phyloP scores from a whole-genome alignment of 2,113 vertebrate species.

The Crotalus horridus region DNA sequence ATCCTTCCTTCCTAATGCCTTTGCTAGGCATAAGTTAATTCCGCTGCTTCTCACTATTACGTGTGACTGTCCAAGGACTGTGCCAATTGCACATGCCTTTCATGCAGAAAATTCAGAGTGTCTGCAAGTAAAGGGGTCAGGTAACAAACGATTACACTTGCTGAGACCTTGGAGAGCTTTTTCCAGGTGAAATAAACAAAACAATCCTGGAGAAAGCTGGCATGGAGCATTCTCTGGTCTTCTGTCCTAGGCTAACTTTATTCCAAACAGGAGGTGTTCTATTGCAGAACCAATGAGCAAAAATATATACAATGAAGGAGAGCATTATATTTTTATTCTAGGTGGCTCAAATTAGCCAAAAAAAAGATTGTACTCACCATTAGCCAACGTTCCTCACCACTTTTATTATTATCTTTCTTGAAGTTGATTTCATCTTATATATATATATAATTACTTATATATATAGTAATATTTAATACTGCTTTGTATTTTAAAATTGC shows the following conservation, averaged over 20 bases:
- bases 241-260: not conserved
- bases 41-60: not conserved
- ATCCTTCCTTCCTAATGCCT: not conserved
- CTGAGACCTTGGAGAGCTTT: not conserved
- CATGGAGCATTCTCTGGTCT: not conserved
- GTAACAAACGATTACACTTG: not conserved
- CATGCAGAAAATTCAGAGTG: not conserved
- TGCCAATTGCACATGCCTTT: not conserved
- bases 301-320: not conserved
- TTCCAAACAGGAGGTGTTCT: not conserved
- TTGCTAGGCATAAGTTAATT: not conserved
- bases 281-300: not conserved
- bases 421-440: not conserved
- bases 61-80: not conserved
- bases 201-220: not conserved
- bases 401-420: not conserved
- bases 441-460: too few species aligned
- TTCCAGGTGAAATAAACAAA: not conserved
- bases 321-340: not conserved
- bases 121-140: not conserved
- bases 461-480: not conserved
- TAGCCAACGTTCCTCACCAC: not conserved
- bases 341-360: not conserved
- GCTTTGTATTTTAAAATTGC: not conserved
- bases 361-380: not conserved